phyloP scores from a whole-genome alignment of 2,113 vertebrate species.

The Nyctereutes procyonoides region DNA sequence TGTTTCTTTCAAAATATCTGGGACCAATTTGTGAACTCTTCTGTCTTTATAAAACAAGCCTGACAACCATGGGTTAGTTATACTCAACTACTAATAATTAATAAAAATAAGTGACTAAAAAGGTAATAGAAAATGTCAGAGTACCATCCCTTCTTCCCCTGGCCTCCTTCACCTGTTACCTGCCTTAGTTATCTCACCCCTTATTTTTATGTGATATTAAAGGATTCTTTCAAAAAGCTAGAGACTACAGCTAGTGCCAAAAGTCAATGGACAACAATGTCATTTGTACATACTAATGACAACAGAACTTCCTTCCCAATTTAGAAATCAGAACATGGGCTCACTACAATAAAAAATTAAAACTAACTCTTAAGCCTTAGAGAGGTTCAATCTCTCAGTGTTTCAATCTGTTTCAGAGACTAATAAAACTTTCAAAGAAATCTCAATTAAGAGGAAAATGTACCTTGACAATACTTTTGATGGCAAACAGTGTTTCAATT shows the following conservation, averaged over 20 bases:
- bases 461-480: neutral
- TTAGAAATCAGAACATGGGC: conserved; percentile 22
- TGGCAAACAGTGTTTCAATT: neutral
- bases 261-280: neutral
- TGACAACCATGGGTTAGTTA: neutral
- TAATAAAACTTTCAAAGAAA: neutral
- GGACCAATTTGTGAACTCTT: neutral
- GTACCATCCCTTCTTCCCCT: neutral
- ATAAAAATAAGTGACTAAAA: neutral
- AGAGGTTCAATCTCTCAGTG: neutral
- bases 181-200: neutral
- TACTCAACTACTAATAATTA: neutral
- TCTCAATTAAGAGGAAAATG: neutral
- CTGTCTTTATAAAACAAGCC: neutral
- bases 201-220: neutral
- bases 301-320: neutral
- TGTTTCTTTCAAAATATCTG: neutral
- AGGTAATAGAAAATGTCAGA: neutral
- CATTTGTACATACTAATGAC: neutral
- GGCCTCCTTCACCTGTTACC: neutral
- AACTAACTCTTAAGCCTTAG: neutral
- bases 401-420: neutral
- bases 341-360: neutral
- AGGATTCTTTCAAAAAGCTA: neutral
- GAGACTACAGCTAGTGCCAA: neutral